These are phyloP conservation scores for Symphodus melops DNA, from an alignment of 2,113 vertebrate genomes.

Conservation along the genomic window DNA sequence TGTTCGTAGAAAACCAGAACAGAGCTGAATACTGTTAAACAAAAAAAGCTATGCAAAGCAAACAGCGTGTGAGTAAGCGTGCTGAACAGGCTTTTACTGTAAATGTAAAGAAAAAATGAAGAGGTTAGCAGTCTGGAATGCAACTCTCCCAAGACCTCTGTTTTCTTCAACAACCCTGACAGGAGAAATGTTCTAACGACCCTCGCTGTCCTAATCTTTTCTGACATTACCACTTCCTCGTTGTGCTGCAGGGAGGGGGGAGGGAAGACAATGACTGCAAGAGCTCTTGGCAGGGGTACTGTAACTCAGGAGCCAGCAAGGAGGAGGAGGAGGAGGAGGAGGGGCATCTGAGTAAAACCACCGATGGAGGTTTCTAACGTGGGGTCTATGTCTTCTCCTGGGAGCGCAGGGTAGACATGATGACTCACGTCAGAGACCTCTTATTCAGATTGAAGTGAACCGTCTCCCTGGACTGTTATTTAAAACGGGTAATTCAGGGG, in stretches of 20 bases:
- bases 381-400: slow-evolving; percentile 9
- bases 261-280: neutral
- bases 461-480: neutral
- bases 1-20: neutral
- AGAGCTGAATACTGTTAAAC: too few species aligned
- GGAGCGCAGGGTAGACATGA: slow-evolving; percentile 9
- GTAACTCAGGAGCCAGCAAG: neutral
- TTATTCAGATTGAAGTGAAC: neutral
- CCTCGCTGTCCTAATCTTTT: slow-evolving; percentile 54
- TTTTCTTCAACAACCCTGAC: slow-evolving; percentile 48
- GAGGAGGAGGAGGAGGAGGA: neutral
- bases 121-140: slow-evolving; percentile 28
- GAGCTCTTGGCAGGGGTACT: slow-evolving; percentile 14
- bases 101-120: neutral
- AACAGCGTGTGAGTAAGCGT: neutral
- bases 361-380: neutral
- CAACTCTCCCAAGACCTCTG: slow-evolving; percentile 38
- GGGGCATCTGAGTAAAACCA: neutral
- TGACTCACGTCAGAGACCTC: slow-evolving; percentile 17
- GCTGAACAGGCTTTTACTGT: slow-evolving; percentile 9
- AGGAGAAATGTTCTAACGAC: slow-evolving; percentile 34
- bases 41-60: neutral
- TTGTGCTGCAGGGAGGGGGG: slow-evolving; percentile 19
- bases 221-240: slow-evolving; percentile 65
- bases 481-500: neutral